Base-by-base conservation (phyloP, 2,113 vertebrate genomes). In the Cepphus grylle region DNA sequence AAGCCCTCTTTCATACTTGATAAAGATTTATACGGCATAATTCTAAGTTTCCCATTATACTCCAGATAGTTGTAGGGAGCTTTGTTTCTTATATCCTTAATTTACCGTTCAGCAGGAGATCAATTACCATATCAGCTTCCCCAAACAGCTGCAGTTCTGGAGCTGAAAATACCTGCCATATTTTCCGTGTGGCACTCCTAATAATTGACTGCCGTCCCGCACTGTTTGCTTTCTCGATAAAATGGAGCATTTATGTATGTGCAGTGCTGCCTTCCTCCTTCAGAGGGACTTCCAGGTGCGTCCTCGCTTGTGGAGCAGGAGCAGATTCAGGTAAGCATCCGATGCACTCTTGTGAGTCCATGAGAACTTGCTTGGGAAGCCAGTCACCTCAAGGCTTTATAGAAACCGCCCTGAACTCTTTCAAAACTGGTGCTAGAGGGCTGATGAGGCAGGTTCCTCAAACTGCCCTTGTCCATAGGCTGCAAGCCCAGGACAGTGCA, bases 331-430 rank as follows among this genome's bases (percentile, higher is more conserved):
- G 43, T 50, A 8, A 20, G 61, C 3, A 1, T 6, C 34, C 4
- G 12, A 7, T 1, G 8, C 49, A 34, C 22, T 55, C 19, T 45
- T 4, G 4, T 5, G 13, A 38, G 40, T 7, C 67, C 45, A 7
- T 0, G 1, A 27, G 26, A 29, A 26, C 15, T 55, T 30, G 15
- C 9, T 59, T 59, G 0, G 3, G 40, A 14, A 13, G 5, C 23
- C 29, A 12, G 18, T 16, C 29, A 42, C 45, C 10, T 29, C 18
- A 14, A 16, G 19, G 52, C 32, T 78, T 66, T 30, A 42, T 2
- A 47, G 52, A 43, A 66, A 9, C n/a, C 23, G 26, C 19, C 19
- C 52, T 14, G 45, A 78, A 38, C 5, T n/a, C 22, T 19, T 34
- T 30, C 5, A 13, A 11, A 65, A 58, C 13, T 3, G 49, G 26